These are phyloP conservation scores for Drosophila cardini DNA, from an alignment of 1,140 invertebrate species.

Conservation along the genomic window DNA sequence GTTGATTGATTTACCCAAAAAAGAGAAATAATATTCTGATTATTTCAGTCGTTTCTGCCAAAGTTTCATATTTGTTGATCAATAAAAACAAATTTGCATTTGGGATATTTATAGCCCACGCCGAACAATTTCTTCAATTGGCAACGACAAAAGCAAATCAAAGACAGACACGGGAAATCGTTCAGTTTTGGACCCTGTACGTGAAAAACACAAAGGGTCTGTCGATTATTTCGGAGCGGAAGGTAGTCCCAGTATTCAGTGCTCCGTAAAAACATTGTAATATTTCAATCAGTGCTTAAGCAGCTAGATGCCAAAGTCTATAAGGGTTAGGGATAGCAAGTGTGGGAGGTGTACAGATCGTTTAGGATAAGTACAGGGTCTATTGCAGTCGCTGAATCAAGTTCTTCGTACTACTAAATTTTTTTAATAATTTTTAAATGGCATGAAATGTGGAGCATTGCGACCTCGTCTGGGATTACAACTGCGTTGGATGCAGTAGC, in stretches of 20 bases:
- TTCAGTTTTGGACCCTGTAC: constrained; percentile 5
- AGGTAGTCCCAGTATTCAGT: too few species aligned
- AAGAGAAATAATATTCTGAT: neutral
- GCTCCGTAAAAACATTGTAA: too few species aligned
- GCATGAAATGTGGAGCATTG: constrained; percentile 43
- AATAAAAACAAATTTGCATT: constrained; percentile 58
- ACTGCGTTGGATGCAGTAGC: constrained; percentile 41
- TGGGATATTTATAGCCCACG: constrained; percentile 56
- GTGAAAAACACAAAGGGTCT: too few species aligned
- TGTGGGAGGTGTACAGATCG: too few species aligned
- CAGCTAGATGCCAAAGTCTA: too few species aligned
- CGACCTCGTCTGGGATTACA: constrained; percentile 59
- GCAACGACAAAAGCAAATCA: constrained; percentile 56
- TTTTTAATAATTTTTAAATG: constrained; percentile 32
- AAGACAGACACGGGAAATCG: constrained; percentile 41
- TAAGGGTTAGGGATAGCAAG: too few species aligned
- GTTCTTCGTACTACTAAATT: neutral
- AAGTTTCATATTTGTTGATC: constrained; percentile 49
- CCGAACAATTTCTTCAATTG: constrained; percentile 57
- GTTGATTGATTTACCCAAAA: neutral
- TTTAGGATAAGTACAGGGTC: too few species aligned
- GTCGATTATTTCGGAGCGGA: too few species aligned
- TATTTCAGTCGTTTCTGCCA: neutral
- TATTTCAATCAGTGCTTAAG: too few species aligned
- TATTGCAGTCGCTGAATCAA: too few species aligned